Conservation (phyloP, 1,140 invertebrate species). For the Spodoptera frugiperda region DNA sequence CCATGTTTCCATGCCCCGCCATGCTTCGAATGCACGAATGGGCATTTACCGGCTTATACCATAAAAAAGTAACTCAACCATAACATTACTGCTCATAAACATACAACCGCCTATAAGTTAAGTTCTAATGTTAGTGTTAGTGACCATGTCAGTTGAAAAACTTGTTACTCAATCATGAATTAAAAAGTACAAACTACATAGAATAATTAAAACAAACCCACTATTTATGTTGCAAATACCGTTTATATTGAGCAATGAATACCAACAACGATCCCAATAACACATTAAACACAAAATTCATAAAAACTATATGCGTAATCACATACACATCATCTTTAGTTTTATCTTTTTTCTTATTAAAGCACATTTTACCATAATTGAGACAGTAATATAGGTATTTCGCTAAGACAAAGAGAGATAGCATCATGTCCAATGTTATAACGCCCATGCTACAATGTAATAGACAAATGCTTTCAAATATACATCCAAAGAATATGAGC, state of each 20-base stretch:
- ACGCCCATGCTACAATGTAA: neutral
- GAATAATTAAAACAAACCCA: conserved; percentile 12
- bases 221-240: neutral
- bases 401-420: neutral
- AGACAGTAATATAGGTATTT: neutral
- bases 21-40: too few relatives aligned
- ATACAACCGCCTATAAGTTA: too few relatives aligned
- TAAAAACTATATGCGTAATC: neutral
- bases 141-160: too few relatives aligned
- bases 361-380: neutral
- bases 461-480: neutral
- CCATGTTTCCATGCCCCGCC: too few relatives aligned
- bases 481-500: neutral
- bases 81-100: too few relatives aligned
- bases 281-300: neutral
- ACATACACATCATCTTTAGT: neutral
- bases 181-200: too few relatives aligned
- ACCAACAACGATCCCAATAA: neutral
- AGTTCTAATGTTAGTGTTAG: too few relatives aligned
- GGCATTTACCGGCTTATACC: too few relatives aligned
- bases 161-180: too few relatives aligned
- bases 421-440: neutral
- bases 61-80: too few relatives aligned
- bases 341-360: neutral
- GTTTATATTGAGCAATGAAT: neutral